Evolutionary conservation across 2,797 vertebrate species (phyloP).

Genomic region (Scolopax bukidnonensis): DNA sequence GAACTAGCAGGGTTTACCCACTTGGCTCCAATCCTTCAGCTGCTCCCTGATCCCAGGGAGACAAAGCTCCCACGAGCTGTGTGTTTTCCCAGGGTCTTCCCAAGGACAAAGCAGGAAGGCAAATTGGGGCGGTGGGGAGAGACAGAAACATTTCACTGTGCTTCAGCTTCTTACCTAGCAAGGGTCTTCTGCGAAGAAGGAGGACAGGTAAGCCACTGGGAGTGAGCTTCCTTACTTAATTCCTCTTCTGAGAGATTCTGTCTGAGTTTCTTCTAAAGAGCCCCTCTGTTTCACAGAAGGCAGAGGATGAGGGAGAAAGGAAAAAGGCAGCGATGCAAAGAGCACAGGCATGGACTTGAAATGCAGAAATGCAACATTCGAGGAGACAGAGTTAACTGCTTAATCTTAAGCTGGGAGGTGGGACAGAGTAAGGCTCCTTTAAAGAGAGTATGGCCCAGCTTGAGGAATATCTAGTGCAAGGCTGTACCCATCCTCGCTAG

Average conservation of each 20-base stretch:
- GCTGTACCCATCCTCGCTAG: neutral
- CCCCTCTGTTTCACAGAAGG: neutral
- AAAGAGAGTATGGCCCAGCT: neutral
- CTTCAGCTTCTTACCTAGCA: neutral
- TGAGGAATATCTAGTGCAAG: neutral
- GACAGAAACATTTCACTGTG: neutral
- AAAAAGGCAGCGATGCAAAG: neutral
- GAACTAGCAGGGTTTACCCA: neutral
- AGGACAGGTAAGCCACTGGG: neutral
- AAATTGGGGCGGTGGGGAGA: accelerated
- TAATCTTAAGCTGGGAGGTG: neutral
- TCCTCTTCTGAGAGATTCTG: neutral
- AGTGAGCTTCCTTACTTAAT: neutral
- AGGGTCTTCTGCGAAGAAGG: neutral
- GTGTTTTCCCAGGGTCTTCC: neutral
- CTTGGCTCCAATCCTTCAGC: neutral
- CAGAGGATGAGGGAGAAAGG: neutral
- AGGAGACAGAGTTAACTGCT: neutral
- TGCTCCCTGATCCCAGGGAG: no score
- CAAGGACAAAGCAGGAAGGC: neutral
- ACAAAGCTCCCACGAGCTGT: neutral
- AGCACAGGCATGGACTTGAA: neutral
- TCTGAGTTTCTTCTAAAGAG: neutral
- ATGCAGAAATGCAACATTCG: neutral
- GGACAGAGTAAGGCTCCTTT: neutral